Evolutionary conservation across 2,113 vertebrate species (phyloP), one percentile per base, ranked within the genome.

Genomic region (Micronycteris hirsuta): DNA sequence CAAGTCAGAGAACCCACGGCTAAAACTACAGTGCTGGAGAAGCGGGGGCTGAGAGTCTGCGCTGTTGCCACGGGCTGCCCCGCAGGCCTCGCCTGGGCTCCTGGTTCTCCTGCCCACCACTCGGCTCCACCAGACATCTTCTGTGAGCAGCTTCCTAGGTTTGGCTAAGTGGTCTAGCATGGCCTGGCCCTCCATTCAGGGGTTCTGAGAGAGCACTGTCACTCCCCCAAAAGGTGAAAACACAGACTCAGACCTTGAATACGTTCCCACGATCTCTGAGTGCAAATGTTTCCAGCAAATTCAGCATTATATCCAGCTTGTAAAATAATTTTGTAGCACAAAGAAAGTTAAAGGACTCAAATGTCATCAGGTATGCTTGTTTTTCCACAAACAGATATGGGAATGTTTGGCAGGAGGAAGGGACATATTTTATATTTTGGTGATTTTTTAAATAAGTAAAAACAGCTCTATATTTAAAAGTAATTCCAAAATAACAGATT

Each of bases 391-490:
- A 86, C n/a, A 82, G 26, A 70, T 54, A n/a, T 31, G 54, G 36
- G 13, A 56, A 28, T 63, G 68, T 90, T 82, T 85, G 77, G 45
- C 24, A 91, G 68, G 47, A 85, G 11, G 47, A 88, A 68, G n/a
- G 43, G 12, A 71, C 41, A 77, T 94, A 77, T 89, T 92, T 96
- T 70, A 54, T 49, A 67, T 93, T 95, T 80, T 65, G 63, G 63
- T 87, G n/a, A 61, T 95, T 85, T 84, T 93, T 78, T 68, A 17
- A 43, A 63, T 54, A 92, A 88, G 38, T 76, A 24, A 82, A 94
- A 94, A 67, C 3, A 85, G 16, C 16, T 63, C 56, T 95, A 28
- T 38, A 80, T 83, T 93, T 97, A 22, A 96, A 85, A 76, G 31
- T 56, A 80, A 63, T 83, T 92, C 77, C 36, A 45, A 88, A 87